A percentile compares a stretch with the other conserved stretches of the same genome.
Evolutionary conservation across 2,113 vertebrate genomes (phyloP).

Genomic region (Dipodomys stephensi): DNA sequence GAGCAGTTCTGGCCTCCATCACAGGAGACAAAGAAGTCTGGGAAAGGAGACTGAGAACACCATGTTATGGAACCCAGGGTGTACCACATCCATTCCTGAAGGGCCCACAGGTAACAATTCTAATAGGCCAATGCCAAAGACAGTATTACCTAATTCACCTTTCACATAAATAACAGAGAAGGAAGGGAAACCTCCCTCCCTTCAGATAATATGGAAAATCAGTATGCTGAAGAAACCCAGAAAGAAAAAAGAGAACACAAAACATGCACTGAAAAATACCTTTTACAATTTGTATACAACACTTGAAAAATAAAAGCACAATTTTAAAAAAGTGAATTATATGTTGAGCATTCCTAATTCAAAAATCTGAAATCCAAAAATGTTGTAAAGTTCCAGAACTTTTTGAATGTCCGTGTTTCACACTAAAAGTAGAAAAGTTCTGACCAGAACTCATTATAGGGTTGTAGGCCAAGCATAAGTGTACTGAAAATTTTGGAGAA

Average conservation of each 20-base stretch:
- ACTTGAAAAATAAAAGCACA: not conserved
- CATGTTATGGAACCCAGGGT: rapidly evolving
- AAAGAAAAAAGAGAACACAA: not conserved
- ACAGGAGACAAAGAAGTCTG: rapidly evolving
- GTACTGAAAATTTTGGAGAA: not conserved
- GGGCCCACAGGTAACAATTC: not conserved
- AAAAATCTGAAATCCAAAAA: slow-evolving; percentile 7
- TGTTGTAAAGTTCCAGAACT: not conserved
- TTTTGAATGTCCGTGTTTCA: not conserved
- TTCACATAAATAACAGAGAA: slow-evolving; percentile 4
- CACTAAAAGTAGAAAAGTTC: not conserved
- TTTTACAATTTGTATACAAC: not conserved
- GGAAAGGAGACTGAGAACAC: not conserved
- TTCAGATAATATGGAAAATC: not conserved
- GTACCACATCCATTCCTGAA: not conserved
- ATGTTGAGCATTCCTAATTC: not conserved
- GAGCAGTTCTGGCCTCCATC: rapidly evolving
- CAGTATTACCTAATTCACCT: not conserved
- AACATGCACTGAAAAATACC: not conserved
- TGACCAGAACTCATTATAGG: not conserved
- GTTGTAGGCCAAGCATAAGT: not conserved
- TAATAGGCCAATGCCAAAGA: not conserved
- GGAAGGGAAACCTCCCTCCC: not conserved
- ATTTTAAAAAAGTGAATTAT: not conserved
- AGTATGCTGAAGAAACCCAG: not conserved